A percentile compares a stretch with the other conserved stretches of the same genome.
Evolutionary conservation across 2,888 invertebrate species (phyloP).

Genomic region (Anaspis maculata): DNA sequence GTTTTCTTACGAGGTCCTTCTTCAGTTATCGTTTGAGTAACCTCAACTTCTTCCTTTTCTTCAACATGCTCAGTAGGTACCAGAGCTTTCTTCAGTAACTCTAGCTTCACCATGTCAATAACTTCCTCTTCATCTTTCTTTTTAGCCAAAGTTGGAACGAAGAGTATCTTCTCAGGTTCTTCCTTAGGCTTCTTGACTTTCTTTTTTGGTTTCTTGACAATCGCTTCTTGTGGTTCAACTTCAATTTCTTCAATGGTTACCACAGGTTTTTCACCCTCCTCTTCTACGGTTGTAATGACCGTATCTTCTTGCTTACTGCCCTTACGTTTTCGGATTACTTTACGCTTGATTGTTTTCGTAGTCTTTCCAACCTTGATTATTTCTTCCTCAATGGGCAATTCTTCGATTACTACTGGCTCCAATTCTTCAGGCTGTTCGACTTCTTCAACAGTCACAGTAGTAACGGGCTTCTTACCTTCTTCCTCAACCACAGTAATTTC

Average conservation of each 20-base stretch:
- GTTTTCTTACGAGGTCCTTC: conserved; percentile 1
- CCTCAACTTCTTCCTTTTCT: conserved; percentile 10
- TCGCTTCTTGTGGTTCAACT: conserved; percentile 8
- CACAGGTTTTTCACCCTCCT: conserved; percentile 41
- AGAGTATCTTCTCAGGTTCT: no score
- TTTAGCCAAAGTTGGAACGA: no score
- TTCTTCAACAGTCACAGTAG: conserved; percentile 23
- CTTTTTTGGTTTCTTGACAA: no score
- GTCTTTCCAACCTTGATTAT: conserved; percentile 21
- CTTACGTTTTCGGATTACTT: conserved; percentile 27
- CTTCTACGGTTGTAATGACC: conserved; percentile 42
- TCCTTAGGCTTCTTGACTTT: conserved; percentile 16
- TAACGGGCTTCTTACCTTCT: conserved; percentile 28
- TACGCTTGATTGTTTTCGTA: conserved; percentile 20
- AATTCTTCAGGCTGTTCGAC: conserved; percentile 23
- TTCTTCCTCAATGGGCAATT: conserved; percentile 23
- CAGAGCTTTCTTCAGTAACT: conserved; percentile 20
- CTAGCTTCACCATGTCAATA: conserved; percentile 27
- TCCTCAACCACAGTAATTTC: conserved; percentile 35
- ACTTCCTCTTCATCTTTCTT: conserved; percentile 23
- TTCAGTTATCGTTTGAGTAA: conserved; percentile 13
- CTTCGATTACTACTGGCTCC: conserved; percentile 13
- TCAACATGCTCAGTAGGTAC: conserved; percentile 10
- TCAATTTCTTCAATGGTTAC: conserved; percentile 20
- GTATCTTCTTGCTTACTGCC: conserved; percentile 36